Conservation (phyloP, 2,888 invertebrate species). For the Brenthis ino region DNA sequence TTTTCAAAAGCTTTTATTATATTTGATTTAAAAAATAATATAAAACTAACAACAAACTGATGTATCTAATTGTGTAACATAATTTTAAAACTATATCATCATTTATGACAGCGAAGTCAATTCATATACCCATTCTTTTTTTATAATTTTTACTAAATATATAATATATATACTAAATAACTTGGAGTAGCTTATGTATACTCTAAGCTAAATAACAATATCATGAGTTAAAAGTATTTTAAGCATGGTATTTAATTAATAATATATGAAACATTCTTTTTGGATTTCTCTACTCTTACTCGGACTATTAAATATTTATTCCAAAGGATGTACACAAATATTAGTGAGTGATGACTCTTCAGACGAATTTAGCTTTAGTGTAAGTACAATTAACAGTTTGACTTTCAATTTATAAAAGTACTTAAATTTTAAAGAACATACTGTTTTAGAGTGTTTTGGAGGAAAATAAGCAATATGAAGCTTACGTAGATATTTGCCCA, state of each 20-base stretch:
- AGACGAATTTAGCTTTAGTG: constrained; percentile 26
- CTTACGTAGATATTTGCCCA: constrained; percentile 38
- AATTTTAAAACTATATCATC: too few relatives aligned
- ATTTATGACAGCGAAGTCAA: too few relatives aligned
- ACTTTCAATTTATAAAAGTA: background rate
- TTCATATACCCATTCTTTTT: too few relatives aligned
- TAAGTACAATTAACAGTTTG: constrained; percentile 1
- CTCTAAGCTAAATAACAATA: too few relatives aligned
- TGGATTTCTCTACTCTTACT: constrained; percentile 3
- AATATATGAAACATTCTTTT: constrained; percentile 17
- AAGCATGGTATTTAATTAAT: background rate
- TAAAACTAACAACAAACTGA: too few relatives aligned
- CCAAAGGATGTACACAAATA: constrained; percentile 6
- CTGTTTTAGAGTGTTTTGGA: constrained; percentile 41
- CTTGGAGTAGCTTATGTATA: too few relatives aligned
- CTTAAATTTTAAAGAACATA: background rate
- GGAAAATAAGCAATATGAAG: constrained; percentile 38
- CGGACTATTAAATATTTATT: background rate
- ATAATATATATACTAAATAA: too few relatives aligned
- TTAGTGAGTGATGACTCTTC: constrained; percentile 12
- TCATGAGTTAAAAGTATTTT: too few relatives aligned
- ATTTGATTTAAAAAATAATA: too few relatives aligned
- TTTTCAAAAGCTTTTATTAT: too few relatives aligned
- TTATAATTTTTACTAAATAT: too few relatives aligned
- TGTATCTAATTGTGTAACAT: too few relatives aligned